phyloP scores from a whole-genome alignment of 2,888 invertebrate genomes.

The Daptonema setosum region DNA sequence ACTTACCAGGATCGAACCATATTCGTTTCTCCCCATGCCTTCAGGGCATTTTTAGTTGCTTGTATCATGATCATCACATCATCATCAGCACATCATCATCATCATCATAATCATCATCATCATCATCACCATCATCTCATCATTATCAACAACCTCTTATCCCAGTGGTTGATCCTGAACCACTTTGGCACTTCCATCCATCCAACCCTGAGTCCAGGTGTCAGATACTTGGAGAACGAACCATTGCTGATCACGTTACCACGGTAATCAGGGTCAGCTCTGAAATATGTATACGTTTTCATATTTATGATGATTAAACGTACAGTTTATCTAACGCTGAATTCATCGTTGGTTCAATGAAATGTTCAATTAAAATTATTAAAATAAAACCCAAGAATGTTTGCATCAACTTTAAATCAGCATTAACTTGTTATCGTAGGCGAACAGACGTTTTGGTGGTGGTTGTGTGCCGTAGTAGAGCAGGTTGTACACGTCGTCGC shows the following conservation, averaged over 20 bases:
- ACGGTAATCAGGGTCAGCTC: conserved; percentile 23
- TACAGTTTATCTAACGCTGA: neutral
- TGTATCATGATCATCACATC: too few relatives aligned
- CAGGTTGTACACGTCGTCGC: conserved; percentile 45
- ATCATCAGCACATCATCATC: too few relatives aligned
- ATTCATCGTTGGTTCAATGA: neutral
- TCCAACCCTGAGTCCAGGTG: conserved; percentile 42
- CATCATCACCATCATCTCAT: too few relatives aligned
- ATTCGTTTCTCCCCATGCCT: too few relatives aligned
- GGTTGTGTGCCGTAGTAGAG: conserved; percentile 32
- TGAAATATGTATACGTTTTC: too few relatives aligned
- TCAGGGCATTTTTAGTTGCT: too few relatives aligned
- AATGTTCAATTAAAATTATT: too few relatives aligned
- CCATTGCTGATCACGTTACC: conserved; percentile 43
- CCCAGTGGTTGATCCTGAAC: conserved; percentile 14
- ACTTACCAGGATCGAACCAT: too few relatives aligned
- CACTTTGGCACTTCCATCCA: conserved; percentile 40
- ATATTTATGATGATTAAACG: too few relatives aligned
- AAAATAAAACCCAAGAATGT: too few relatives aligned
- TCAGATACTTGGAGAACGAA: conserved; percentile 43
- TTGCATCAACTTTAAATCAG: conserved; percentile 7
- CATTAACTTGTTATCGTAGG: conserved; percentile 34
- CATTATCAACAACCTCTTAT: conserved; percentile 9
- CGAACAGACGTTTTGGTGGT: conserved; percentile 36
- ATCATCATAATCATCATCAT: too few relatives aligned